These are phyloP conservation scores for Drosophila monieri DNA, from an alignment of 2,888 invertebrate species.

Conservation along the genomic window DNA sequence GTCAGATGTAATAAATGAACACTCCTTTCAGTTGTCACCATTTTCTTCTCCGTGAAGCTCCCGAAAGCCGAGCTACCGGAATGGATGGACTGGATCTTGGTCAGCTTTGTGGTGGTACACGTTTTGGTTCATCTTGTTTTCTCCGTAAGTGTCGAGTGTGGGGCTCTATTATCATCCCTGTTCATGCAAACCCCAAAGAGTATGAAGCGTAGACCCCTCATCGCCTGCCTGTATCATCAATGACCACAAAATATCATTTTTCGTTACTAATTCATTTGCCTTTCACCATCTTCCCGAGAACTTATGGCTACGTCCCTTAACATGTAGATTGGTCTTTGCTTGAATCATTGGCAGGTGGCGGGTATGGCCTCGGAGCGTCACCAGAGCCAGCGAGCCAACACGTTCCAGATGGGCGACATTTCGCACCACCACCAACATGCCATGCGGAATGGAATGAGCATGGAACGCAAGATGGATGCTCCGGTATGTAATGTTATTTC, in stretches of 20 bases:
- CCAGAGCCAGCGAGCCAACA: conserved; percentile 89
- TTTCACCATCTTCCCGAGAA: conserved; percentile 48
- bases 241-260: conserved; percentile 73
- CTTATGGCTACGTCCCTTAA: conserved; percentile 70
- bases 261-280: conserved; percentile 77
- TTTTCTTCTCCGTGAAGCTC: conserved; percentile 95
- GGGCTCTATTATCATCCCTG: conserved; percentile 9
- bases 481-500: conserved; percentile 86
- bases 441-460: conserved; percentile 86
- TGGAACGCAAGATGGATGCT: conserved; percentile 90
- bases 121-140: conserved; percentile 93
- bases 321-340: conserved; percentile 82
- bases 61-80: conserved; percentile 93
- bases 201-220: conserved; percentile 55
- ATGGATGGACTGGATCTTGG: conserved; percentile 94
- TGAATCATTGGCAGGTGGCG: conserved; percentile 87
- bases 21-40: conserved; percentile 91
- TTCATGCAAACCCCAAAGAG: conserved; percentile 39
- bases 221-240: conserved; percentile 59
- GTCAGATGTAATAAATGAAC: not conserved
- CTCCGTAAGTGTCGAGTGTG: conserved; percentile 86
- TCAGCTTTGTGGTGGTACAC: conserved; percentile 95
- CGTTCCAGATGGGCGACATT: conserved; percentile 94
- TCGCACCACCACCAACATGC: conserved; percentile 84
- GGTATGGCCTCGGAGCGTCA: conserved; percentile 91